These are phyloP conservation scores for Pelecanus crispus DNA, from an alignment of 2,113 vertebrate genomes.

Conservation along the genomic window DNA sequence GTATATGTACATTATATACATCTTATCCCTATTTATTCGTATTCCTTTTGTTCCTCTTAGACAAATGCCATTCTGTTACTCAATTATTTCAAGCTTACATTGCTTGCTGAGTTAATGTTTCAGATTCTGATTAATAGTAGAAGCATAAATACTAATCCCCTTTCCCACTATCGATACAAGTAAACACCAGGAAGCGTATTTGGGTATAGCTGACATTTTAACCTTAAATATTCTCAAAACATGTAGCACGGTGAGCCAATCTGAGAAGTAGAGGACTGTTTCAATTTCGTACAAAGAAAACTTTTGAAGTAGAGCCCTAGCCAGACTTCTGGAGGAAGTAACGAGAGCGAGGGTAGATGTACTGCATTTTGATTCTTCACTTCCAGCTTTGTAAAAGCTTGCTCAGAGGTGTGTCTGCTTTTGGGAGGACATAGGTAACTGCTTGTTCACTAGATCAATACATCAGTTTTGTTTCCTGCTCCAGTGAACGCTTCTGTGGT, in stretches of 20 bases:
- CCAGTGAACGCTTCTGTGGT: neutral
- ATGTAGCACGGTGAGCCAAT: rapidly evolving
- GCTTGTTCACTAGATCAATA: neutral
- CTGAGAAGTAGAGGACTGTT: neutral
- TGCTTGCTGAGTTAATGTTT: neutral
- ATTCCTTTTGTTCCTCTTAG: neutral
- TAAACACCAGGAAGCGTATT: neutral
- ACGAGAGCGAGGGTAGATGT: neutral
- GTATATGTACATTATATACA: neutral
- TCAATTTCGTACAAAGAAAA: neutral
- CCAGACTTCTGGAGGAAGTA: neutral
- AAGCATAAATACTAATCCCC: neutral
- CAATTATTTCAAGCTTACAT: neutral
- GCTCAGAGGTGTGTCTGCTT: neutral
- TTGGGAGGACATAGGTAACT: too few relatives aligned
- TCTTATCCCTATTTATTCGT: neutral
- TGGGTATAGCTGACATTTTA: neutral
- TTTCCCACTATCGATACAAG: neutral
- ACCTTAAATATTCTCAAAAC: neutral
- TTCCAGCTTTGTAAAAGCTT: neutral
- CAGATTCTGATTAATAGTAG: neutral
- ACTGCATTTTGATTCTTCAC: neutral
- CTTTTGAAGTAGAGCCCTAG: neutral
- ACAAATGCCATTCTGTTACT: neutral
- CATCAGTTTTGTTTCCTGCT: neutral